Percentiles rank a stretch among this genome's conserved stretches.
Conservation (phyloP, 2,888 invertebrate genomes). For the Platycheirus albimanus region DNA sequence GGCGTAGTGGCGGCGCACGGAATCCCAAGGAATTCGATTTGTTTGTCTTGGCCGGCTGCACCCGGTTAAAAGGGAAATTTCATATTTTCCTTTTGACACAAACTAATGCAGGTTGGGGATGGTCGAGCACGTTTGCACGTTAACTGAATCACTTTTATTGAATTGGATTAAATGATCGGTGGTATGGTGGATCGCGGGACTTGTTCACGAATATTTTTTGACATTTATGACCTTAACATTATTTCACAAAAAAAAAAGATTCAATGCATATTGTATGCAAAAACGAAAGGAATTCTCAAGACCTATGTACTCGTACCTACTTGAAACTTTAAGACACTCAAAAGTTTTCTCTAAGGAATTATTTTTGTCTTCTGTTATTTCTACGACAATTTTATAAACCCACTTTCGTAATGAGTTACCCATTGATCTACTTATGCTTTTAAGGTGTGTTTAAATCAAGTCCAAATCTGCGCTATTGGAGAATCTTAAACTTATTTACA, state of each 20-base stretch:
- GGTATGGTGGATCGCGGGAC: background rate
- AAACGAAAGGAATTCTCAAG: too few species aligned
- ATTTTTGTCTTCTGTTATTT: too few species aligned
- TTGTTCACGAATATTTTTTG: constrained; percentile 1
- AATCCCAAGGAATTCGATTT: constrained; percentile 36
- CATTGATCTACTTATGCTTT: too few species aligned
- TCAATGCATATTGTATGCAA: too few species aligned
- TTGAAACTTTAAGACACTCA: too few species aligned
- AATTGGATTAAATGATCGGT: constrained; percentile 11
- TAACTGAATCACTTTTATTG: constrained; percentile 28
- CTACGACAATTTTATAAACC: too few species aligned
- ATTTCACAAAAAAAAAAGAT: background rate
- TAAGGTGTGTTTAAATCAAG: too few species aligned
- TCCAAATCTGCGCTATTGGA: too few species aligned
- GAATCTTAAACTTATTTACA: too few species aligned
- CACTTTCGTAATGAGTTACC: too few species aligned
- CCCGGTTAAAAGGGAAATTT: constrained; percentile 66
- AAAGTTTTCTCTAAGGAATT: too few species aligned
- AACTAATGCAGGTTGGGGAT: constrained; percentile 33
- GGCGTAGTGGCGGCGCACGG: background rate
- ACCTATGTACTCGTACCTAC: too few species aligned
- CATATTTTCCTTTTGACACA: constrained; percentile 48
- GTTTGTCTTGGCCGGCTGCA: constrained; percentile 34
- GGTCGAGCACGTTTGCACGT: constrained; percentile 40
- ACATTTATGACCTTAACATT: constrained; percentile 14